These are phyloP conservation scores for Seira sanloemensis DNA, from an alignment of 2,888 invertebrate species.

Conservation along the genomic window DNA sequence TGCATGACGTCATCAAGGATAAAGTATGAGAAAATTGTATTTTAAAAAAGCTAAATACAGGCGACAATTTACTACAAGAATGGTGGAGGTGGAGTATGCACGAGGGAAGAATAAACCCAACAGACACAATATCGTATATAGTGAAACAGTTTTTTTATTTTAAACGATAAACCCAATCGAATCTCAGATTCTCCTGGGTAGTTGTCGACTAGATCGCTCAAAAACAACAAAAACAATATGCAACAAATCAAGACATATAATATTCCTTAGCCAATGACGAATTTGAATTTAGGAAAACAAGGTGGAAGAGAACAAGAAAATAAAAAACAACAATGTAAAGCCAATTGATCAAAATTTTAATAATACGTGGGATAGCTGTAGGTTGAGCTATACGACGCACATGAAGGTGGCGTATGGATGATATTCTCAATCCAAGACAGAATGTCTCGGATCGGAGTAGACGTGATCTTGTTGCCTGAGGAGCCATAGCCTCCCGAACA, in stretches of 20 bases:
- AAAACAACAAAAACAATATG: slow-evolving; percentile 57
- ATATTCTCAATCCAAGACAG: slow-evolving; percentile 72
- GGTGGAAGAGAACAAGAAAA: slow-evolving; percentile 28
- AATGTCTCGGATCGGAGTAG: slow-evolving; percentile 69
- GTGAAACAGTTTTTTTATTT: slow-evolving; percentile 55
- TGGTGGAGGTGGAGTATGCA: not conserved
- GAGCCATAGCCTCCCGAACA: slow-evolving; percentile 68
- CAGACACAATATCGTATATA: not conserved
- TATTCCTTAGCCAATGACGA: slow-evolving; percentile 28
- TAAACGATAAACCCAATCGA: slow-evolving; percentile 39
- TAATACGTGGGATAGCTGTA: slow-evolving; percentile 53
- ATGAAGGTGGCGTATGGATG: slow-evolving; percentile 65
- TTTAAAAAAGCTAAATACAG: not conserved
- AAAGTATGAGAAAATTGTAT: not conserved
- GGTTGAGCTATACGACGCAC: slow-evolving; percentile 47
- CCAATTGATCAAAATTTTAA: slow-evolving; percentile 51
- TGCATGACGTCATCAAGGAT: not conserved
- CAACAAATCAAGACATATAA: slow-evolving; percentile 34
- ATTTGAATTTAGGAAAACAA: slow-evolving; percentile 35
- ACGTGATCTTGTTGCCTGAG: slow-evolving; percentile 70
- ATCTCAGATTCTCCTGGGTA: slow-evolving; percentile 40
- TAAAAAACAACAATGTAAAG: slow-evolving; percentile 44
- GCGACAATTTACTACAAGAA: not conserved
- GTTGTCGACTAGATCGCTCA: slow-evolving; percentile 67
- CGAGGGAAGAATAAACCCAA: not conserved